Evolutionary conservation across 2,113 vertebrate genomes (phyloP), one percentile per base, ranked within the genome.

Genomic region (Megalops atlanticus): DNA sequence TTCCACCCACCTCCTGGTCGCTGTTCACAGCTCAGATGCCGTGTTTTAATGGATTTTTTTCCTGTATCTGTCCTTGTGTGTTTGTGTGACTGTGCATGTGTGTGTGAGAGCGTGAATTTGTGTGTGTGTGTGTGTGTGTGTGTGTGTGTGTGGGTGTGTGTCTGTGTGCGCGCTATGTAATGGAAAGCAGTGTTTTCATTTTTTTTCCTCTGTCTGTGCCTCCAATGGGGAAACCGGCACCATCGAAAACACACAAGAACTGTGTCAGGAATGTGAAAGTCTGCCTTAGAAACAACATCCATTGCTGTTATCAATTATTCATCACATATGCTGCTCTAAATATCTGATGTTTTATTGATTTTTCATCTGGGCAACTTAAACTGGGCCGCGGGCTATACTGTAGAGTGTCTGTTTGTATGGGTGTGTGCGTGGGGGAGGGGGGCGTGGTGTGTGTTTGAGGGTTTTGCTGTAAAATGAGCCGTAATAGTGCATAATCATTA

Each of bases 361-460:
- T 79, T 79, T 71, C 40, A 39, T 68, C 49, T n/a, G 76, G 47
- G 47, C 76, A 71, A 36, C 58, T 69, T 79, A 71, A 79, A 79
- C 58, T 71, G 64, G 64, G 78, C 68, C 68, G 35, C 39, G 21
- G 64, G 64, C 39, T 45, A 64, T 10, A 31, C n/a, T 21, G 24
- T 18, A 6, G n/a, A 27, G 58, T 36, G 39, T 74, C 33, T 74
- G 72, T 38, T n/a, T 41, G 24, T 43, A 38, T 24, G 69, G 2
- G 27, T 8, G n/a, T 35, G 69, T 71, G 16, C 11, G 8, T 11
- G 8, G 21, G 35, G 14, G 70, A 24, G 15, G 5, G 38, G 24
- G 10, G 58, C 18, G 16, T 21, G n/a, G 10, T 31, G n/a, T 64
- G 11, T 64, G 58, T 64, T 64, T 64, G 58, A n/a, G n/a, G n/a